Evolutionary conservation across 2,888 invertebrate species (phyloP).

Genomic region (Ctenicera cuprea): DNA sequence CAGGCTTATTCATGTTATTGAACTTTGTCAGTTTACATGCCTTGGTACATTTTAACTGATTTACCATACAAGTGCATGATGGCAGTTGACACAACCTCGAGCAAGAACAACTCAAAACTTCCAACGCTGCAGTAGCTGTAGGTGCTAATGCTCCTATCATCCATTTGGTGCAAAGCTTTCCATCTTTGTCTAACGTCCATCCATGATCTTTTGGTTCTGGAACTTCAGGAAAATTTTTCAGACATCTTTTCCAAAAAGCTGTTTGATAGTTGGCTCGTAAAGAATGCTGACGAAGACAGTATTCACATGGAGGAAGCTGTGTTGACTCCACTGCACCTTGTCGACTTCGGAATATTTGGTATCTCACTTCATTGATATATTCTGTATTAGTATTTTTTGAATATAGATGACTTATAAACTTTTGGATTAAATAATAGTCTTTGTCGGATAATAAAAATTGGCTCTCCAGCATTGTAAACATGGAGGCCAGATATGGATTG

Average conservation of each 20-base stretch:
- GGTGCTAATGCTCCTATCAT: neutral
- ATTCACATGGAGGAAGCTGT: neutral
- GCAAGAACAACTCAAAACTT: slow-evolving; percentile 1
- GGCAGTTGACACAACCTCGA: slow-evolving; percentile 2
- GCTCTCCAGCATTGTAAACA: neutral
- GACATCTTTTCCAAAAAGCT: neutral
- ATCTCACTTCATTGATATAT: neutral
- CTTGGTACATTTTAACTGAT: too few relatives aligned
- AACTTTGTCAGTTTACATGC: neutral
- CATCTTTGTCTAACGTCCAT: neutral
- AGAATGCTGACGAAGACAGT: neutral
- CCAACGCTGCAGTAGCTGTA: neutral
- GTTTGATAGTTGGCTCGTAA: neutral
- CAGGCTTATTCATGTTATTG: neutral
- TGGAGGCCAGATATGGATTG: too few relatives aligned
- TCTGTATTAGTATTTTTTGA: neutral
- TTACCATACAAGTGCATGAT: neutral
- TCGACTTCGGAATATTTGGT: neutral
- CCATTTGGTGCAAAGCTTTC: slow-evolving; percentile 1
- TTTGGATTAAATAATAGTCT: neutral
- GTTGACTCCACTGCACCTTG: neutral
- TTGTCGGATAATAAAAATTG: neutral
- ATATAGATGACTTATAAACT: slow-evolving; percentile 2
- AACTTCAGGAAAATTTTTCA: neutral
- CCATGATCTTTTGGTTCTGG: neutral